phyloP scores from a whole-genome alignment of 2,113 vertebrate species.

The Odobenus rosmarus region DNA sequence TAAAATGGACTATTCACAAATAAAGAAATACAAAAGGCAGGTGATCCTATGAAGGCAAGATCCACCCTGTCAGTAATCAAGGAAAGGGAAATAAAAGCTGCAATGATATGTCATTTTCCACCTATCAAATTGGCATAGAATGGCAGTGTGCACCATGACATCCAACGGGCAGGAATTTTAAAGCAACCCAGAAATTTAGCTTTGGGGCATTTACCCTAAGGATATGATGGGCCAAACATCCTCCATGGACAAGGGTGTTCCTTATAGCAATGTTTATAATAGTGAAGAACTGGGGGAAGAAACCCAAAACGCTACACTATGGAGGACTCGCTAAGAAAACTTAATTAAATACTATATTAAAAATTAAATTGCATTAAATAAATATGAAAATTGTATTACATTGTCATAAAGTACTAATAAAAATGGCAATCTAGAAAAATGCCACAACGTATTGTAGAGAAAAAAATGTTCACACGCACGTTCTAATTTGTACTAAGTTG shows the following conservation, averaged over 20 bases:
- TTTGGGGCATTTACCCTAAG: background rate
- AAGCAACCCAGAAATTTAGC: background rate
- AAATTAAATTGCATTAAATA: background rate
- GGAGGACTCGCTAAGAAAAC: background rate
- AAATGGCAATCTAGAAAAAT: background rate
- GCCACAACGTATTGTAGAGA: rapidly evolving
- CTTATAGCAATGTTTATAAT: background rate
- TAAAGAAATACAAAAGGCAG: background rate
- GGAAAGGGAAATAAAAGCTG: slow-evolving; percentile 42
- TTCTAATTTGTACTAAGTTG: background rate
- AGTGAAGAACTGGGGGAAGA: background rate
- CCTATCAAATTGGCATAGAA: slow-evolving; percentile 28
- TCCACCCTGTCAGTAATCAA: background rate
- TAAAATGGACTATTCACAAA: background rate
- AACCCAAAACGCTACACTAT: background rate
- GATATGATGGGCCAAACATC: background rate
- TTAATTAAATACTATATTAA: background rate
- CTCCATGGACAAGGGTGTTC: background rate
- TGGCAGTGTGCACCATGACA: rapidly evolving
- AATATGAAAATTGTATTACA: background rate
- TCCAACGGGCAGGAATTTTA: background rate
- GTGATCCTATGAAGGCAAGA: background rate
- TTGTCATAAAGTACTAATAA: background rate
- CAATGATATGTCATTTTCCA: background rate
- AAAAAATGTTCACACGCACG: background rate